phyloP scores from a whole-genome alignment of 2,797 vertebrate genomes.

The Spea hammondii region DNA sequence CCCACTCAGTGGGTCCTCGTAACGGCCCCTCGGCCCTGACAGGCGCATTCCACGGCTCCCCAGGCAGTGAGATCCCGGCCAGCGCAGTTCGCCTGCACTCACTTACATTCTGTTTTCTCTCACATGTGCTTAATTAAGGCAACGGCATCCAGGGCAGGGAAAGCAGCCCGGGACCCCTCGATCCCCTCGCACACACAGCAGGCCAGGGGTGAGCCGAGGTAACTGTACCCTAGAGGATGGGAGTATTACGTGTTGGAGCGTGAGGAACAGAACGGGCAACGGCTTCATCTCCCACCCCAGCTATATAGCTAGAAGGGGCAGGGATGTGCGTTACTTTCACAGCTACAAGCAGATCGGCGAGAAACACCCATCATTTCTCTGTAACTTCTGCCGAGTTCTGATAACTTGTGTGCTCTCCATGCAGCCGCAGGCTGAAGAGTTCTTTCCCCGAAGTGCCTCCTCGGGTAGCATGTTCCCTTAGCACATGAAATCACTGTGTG shows the following conservation, averaged over 20 bases:
- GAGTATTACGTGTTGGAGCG: slow-evolving; percentile 14
- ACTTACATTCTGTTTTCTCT: slow-evolving; percentile 7
- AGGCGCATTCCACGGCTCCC: slow-evolving; percentile 11
- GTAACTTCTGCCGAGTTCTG: too few relatives aligned
- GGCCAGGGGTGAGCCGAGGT: slow-evolving; percentile 21
- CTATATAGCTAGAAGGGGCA: too few relatives aligned
- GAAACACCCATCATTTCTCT: too few relatives aligned
- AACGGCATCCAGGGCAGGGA: neutral
- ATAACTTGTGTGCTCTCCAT: too few relatives aligned
- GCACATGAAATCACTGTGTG: too few relatives aligned
- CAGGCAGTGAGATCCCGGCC: neutral
- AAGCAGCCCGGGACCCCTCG: neutral
- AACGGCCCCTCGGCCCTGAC: slow-evolving; percentile 3
- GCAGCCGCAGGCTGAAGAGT: too few relatives aligned
- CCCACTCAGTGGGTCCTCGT: neutral
- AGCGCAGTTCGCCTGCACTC: slow-evolving; percentile 4
- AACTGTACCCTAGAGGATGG: slow-evolving; percentile 16
- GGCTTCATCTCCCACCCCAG: neutral
- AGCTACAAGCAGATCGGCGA: too few relatives aligned
- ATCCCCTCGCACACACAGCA: neutral
- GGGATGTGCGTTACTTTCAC: too few relatives aligned
- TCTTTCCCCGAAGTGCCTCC: too few relatives aligned
- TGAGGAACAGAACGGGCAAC: slow-evolving; percentile 1
- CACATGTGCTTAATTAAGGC: slow-evolving; percentile 5
- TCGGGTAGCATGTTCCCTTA: too few relatives aligned